Conservation (phyloP, 2,113 vertebrate species). For the Mirounga angustirostris region DNA sequence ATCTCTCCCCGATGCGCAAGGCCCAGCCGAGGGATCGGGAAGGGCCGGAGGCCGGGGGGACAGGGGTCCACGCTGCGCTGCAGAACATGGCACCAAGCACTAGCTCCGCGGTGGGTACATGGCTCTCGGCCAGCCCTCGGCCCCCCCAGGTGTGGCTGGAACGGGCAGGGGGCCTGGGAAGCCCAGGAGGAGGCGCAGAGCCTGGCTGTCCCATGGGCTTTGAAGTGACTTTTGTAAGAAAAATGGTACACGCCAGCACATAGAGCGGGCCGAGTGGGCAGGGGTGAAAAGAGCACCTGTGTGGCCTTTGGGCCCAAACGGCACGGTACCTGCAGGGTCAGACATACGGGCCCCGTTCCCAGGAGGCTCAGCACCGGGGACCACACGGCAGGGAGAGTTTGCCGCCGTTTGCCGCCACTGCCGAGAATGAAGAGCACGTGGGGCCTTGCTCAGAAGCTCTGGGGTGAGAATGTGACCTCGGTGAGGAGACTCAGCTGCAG, state of each 20-base stretch:
- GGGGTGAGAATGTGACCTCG: not conserved
- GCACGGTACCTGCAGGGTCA: too few species aligned
- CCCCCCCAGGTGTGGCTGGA: too few species aligned
- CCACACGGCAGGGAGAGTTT: too few species aligned
- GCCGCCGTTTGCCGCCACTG: fast-evolving
- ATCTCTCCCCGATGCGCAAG: not conserved
- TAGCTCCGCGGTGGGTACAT: not conserved
- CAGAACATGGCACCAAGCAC: not conserved
- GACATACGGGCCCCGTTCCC: too few species aligned
- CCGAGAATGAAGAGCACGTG: fast-evolving
- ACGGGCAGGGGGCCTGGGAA: not conserved
- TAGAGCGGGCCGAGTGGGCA: fast-evolving
- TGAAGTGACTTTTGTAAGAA: not conserved
- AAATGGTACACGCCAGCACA: not conserved
- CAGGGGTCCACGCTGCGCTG: fast-evolving
- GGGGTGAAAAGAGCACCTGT: fast-evolving
- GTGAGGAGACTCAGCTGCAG: fast-evolving
- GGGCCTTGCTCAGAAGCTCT: not conserved
- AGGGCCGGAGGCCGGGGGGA: too few species aligned
- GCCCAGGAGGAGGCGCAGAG: not conserved
- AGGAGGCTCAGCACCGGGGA: not conserved
- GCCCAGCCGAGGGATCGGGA: fast-evolving
- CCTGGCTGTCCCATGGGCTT: not conserved
- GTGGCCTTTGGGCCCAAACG: fast-evolving
- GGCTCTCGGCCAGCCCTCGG: not conserved